Evolutionary conservation across 2,888 invertebrate species (phyloP), one percentile per base, ranked within the genome.

Genomic region (Lypha dubia): DNA sequence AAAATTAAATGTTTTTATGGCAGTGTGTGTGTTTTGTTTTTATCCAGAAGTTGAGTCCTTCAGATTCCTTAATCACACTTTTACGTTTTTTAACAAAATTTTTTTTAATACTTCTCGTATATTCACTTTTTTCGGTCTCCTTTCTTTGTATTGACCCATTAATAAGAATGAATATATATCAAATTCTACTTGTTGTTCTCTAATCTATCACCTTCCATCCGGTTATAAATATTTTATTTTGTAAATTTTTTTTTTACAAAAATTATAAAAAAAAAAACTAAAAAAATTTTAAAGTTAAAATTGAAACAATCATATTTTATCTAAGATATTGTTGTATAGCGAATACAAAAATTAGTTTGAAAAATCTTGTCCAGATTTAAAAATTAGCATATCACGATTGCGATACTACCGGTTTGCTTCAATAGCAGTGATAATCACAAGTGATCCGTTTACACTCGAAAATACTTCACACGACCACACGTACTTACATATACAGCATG

Each of bases 401-500:
- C 75, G 58, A 58, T 63, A 76, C 75, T 71, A 71, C 70, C 81
- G 75, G 70, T 76, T 75, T 58, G 49, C n/a, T 76, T 82, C 65
- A 76, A 76, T 63, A 32, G 63, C 75, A 56, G 63, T 41, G 75
- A 82, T 82, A 82, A 70, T 71, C 75, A 65, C 75, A 49, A 81
- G 75, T 70, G 81, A 75, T 81, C 70, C 28, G 75, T 65, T 65
- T 71, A 65, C 63, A 76, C 56, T 70, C 70, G n/a, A n/a, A 82
- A 22, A 32, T 79, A 46, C 81, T 81, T 81, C 77, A 65, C 84
- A 81, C 73, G 81, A 84, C 84, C 84, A 81, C 84, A 84, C 80
- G 44, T 74, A 71, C 17, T 3, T 35, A 63, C n/a, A n/a, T n/a
- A n/a, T n/a, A n/a, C n/a, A n/a, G n/a, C n/a, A n/a, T n/a, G n/a